Evolutionary conservation across 2,888 invertebrate species (phyloP), one percentile per base, ranked within the genome.

Genomic region (Scrobipalpa atriplicella): DNA sequence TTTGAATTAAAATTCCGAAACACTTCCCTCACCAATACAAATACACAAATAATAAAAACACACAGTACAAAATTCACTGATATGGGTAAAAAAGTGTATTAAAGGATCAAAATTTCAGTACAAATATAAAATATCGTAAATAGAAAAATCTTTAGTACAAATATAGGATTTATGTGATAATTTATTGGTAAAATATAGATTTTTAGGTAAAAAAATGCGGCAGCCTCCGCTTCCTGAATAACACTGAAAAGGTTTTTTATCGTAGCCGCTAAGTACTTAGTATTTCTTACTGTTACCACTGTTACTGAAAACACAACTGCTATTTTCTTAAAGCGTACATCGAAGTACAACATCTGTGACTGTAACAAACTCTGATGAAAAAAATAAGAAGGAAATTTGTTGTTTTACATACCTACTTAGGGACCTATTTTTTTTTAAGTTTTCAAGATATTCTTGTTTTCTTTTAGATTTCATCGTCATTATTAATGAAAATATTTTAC

Each of bases 121-220:
- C 38, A 64, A 56, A 19, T 64, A 56, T 54, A 64, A 64, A 64
- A 64, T 19, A 16, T 54, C 10, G 13, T 41, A 66, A 70, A 67
- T 77, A 75, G 74, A 16, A 56, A 78, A 82, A 80, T 78, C 67
- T 38, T 56, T 41, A 75, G 74, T 81, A 80, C 81, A 82, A 82
- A 80, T 78, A 75, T 70, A 66, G 64, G 70, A 68, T 73, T 74
- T 70, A 43, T 68, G 69, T 72, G 72, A 73, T 75, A 76, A 72
- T 69, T 73, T 70, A 69, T 70, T 67, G 73, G 69, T 74, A 76
- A 75, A 81, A 74, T 73, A 68, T 68, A 69, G 66, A 64, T 72
- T 71, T 69, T 66, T 67, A 72, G 75, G 74, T 77, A 78, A 81
- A 81, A n/a, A 79, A 72, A 74, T 68, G 74, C 68, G 70, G 70